phyloP scores from a whole-genome alignment of 2,888 invertebrate species.

The Muschampia staudingeri region DNA sequence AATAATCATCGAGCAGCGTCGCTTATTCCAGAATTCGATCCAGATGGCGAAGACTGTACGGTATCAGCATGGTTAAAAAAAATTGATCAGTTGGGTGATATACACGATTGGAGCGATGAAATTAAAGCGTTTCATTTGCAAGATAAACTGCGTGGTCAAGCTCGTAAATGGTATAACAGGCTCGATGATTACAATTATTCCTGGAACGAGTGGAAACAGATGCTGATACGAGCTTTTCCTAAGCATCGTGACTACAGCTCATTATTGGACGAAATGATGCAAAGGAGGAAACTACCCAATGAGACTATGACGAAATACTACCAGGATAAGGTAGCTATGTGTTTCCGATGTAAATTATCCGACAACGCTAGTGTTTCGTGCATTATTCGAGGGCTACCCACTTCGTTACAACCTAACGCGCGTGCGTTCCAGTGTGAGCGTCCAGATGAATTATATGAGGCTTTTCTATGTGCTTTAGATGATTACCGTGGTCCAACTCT shows the following conservation, averaged over 20 bases:
- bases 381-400: conserved; percentile 45
- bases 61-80: conserved; percentile 62
- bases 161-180: conserved; percentile 67
- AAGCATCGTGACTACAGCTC: conserved; percentile 64
- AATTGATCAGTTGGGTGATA: conserved; percentile 64
- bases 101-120: conserved; percentile 66
- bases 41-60: conserved; percentile 58
- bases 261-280: conserved; percentile 65
- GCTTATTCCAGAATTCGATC: conserved; percentile 44
- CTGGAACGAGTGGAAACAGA: conserved; percentile 69
- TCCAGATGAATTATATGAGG: conserved; percentile 66
- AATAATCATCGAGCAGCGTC: conserved; percentile 46
- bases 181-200: conserved; percentile 68
- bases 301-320: conserved; percentile 70
- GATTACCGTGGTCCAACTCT: conserved; percentile 54
- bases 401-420: conserved; percentile 61
- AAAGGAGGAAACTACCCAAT: conserved; percentile 60
- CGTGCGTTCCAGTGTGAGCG: conserved; percentile 65
- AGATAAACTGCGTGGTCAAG: conserved; percentile 68
- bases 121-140: conserved; percentile 65
- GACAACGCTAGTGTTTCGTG: conserved; percentile 56
- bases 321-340: conserved; percentile 68
- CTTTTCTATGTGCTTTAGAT: conserved; percentile 66
- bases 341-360: not conserved
- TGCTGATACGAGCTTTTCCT: conserved; percentile 68